Base-by-base conservation (phyloP, 2,113 vertebrate genomes). In the Amphilophus citrinellus region DNA sequence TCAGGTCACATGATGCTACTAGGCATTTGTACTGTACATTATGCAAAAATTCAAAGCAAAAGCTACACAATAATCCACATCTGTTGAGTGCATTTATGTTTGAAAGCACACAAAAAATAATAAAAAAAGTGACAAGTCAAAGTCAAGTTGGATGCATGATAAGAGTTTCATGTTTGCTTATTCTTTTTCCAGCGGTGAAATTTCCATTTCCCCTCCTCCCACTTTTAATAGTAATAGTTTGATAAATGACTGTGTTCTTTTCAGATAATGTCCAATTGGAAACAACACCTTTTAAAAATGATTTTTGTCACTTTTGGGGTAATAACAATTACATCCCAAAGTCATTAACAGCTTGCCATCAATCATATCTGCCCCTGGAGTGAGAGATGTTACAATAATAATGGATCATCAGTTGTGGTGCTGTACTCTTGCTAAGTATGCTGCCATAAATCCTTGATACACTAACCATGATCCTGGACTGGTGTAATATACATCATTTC, bases 401-500 rank as follows among this genome's bases (percentile, higher is more conserved):
- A 94, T 82, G 80, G 89, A 94, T 91, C 80, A 84, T 85, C 89
- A 85, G 92, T 84, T 92, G 83, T 35, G 75, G 22, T 59, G 87
- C 82, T 0, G 63, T 30, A 53, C 82, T 73, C 56, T 83, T 80
- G 61, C 63, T 79, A 80, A 80, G 59, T 78, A 83, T 27, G 79
- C 68, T 0, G 14, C 82, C 82, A 93, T 94, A 93, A 94, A 95
- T 93, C 92, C 90, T 88, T 22, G 2, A 79, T 75, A 89, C 85
- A 87, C 87, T 89, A 93, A 91, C 80, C 71, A 27, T 87, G 87
- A 94, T 91, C 83, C 84, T 9, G 7, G 22, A 44, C 89, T 37
- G 83, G 81, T 10, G 15, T 92, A 88, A 92, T 78, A 91, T 92
- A 94, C 91, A 95, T 93, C 90, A 93, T 94, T 93, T 93, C 93